A percentile compares a stretch with the other conserved stretches of the same genome.
Evolutionary conservation across 2,797 vertebrate genomes (phyloP).

Genomic region (Nyctalus aviator): DNA sequence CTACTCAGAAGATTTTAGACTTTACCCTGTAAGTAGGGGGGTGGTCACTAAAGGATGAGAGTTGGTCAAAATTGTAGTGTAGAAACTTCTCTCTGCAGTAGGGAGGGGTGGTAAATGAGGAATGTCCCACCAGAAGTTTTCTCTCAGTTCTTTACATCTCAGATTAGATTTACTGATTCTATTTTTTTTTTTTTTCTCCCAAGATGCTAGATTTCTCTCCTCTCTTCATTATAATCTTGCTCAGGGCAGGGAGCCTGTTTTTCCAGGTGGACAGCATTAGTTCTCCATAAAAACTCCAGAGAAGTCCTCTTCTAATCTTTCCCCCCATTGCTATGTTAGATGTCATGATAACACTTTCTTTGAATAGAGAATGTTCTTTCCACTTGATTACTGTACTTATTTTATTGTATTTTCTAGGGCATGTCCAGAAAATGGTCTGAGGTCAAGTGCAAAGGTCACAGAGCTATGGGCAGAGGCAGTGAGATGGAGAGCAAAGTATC

Average conservation of each 20-base stretch:
- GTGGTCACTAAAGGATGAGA: not conserved
- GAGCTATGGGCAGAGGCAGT: not conserved
- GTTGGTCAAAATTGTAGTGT: not conserved
- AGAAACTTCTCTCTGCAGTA: not conserved
- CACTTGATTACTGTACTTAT: not conserved
- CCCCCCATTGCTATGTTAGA: not conserved
- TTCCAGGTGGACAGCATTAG: not conserved
- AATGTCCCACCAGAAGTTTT: not conserved
- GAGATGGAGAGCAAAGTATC: not conserved
- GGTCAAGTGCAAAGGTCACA: not conserved
- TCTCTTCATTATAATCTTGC: not conserved
- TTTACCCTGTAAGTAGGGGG: not conserved
- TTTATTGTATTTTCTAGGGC: not conserved
- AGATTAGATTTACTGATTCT: not conserved
- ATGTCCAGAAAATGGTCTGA: conserved; percentile 15
- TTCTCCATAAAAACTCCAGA: not conserved
- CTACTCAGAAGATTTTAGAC: not conserved
- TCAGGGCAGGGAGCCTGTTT: not conserved
- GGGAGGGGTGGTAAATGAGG: not conserved
- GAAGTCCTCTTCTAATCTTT: not conserved
- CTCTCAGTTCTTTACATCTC: not conserved
- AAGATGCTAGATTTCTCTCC: not conserved
- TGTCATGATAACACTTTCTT: not conserved
- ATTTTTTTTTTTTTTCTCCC: conserved; percentile 15
- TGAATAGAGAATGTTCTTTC: not conserved